phyloP scores from a whole-genome alignment of 2,797 vertebrate genomes.

The Gallinago stenura region DNA sequence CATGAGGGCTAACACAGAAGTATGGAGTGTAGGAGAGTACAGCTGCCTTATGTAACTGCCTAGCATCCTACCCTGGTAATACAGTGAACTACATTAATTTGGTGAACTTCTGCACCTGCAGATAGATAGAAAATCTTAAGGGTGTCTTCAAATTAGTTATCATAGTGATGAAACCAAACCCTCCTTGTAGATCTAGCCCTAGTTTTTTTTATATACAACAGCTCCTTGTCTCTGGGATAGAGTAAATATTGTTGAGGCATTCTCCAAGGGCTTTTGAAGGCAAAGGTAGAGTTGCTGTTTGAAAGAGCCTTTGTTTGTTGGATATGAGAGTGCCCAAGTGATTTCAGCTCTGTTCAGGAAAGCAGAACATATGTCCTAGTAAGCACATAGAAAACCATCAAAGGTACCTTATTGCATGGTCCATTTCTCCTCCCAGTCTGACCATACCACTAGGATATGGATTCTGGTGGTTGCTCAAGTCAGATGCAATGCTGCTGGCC shows the following conservation, averaged over 20 bases:
- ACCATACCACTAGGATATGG: too few relatives aligned
- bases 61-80: not conserved
- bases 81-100: not conserved
- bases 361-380: not conserved
- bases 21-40: not conserved
- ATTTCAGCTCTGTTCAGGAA: not conserved
- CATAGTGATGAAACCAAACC: not conserved
- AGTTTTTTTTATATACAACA: not conserved
- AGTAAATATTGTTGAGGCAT: not conserved
- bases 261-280: not conserved
- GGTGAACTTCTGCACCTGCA: not conserved
- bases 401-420: not conserved
- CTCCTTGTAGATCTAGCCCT: not conserved
- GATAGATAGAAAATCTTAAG: not conserved
- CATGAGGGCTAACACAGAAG: not conserved
- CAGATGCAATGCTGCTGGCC: fast-evolving
- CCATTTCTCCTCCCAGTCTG: not conserved
- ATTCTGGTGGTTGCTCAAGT: not conserved
- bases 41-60: not conserved
- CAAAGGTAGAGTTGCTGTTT: not conserved
- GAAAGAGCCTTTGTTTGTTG: not conserved
- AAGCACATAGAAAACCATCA: not conserved
- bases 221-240: not conserved
- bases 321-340: fast-evolving
- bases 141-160: not conserved